Conservation (phyloP, 2,797 vertebrate species). For the Paguma larvata region DNA sequence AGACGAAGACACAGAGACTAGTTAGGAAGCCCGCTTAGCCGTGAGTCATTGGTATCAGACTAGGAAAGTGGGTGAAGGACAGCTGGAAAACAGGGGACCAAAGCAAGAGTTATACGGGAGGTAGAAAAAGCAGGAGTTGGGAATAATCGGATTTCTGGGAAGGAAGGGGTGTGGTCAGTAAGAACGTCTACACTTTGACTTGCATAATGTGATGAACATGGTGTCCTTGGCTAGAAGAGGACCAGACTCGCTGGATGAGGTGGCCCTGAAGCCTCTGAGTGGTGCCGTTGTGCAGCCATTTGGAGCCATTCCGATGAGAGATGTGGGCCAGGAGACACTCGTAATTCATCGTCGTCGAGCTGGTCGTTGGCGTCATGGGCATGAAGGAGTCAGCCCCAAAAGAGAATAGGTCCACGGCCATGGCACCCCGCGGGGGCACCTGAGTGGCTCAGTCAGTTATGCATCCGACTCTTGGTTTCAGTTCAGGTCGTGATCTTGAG, state of each 20-base stretch:
- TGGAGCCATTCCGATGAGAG: neutral
- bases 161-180: fast-evolving
- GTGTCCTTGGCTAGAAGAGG: neutral
- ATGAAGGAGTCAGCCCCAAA: neutral
- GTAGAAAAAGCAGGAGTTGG: neutral
- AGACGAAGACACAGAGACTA: neutral
- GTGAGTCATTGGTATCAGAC: fast-evolving
- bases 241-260: too few relatives aligned
- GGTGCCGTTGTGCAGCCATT: too few relatives aligned
- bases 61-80: too few relatives aligned
- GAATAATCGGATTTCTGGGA: neutral
- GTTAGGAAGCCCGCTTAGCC: neutral
- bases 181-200: neutral
- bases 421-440: too few relatives aligned
- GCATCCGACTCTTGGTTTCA: too few relatives aligned
- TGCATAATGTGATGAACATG: fast-evolving
- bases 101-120: neutral
- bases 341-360: too few relatives aligned
- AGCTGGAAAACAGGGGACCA: neutral
- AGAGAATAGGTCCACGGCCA: neutral
- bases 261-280: neutral
- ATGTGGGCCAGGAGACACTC: neutral
- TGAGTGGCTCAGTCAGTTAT: too few relatives aligned
- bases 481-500: too few relatives aligned
- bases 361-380: neutral